phyloP scores from a whole-genome alignment of 1,140 invertebrate genomes.

The Stratiolaelaps scimitus region DNA sequence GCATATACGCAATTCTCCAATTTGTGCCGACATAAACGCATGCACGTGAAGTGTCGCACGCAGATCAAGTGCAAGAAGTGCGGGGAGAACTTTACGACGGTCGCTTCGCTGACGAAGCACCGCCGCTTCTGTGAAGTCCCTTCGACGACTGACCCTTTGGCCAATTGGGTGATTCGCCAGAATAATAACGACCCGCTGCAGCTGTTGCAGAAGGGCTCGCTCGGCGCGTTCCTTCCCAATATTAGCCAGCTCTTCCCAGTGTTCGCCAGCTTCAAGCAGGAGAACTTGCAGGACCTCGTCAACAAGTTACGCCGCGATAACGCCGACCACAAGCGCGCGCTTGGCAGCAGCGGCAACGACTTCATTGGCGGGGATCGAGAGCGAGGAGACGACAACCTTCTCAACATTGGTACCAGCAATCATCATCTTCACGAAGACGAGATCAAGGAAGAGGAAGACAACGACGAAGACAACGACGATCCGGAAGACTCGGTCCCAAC shows the following conservation, averaged over 20 bases:
- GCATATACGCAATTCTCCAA: conserved; percentile 99
- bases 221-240: conserved; percentile 8
- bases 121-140: conserved; percentile 48
- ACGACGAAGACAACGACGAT: conserved; percentile 23
- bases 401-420: not conserved
- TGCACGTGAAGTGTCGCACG: conserved; percentile 75
- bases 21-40: conserved; percentile 94
- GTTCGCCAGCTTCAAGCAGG: conserved; percentile 27
- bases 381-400: not conserved
- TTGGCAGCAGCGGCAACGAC: not conserved
- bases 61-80: conserved; percentile 84
- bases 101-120: conserved; percentile 55
- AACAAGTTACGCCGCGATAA: not conserved
- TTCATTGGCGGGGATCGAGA: not conserved
- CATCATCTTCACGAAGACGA: not conserved
- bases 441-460: not conserved
- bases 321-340: not conserved
- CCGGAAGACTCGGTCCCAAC: not conserved
- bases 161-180: not conserved
- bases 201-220: not conserved
- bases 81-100: conserved; percentile 73
- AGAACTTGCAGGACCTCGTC: conserved; percentile 12
- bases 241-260: conserved; percentile 11
- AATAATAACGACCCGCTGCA: conserved; percentile 23
- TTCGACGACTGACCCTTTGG: conserved; percentile 40